Evolutionary conservation across 2,797 vertebrate genomes (phyloP).

Genomic region (Decapterus maruadsi): DNA sequence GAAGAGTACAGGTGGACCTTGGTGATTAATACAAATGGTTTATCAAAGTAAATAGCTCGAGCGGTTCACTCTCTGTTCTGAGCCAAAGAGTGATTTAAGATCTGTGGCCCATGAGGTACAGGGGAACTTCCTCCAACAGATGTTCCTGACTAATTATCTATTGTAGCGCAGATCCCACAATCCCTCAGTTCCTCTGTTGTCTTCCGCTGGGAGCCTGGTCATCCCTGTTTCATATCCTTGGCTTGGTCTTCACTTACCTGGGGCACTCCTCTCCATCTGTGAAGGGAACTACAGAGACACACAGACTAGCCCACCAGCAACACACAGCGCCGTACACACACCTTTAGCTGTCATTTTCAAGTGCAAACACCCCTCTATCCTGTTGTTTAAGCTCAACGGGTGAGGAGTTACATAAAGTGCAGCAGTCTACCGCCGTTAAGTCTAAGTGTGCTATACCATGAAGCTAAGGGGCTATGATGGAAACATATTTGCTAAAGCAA

Average conservation of each 20-base stretch:
- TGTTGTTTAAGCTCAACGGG: conserved; percentile 55
- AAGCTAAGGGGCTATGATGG: conserved; percentile 13
- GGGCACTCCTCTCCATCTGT: conserved; percentile 83
- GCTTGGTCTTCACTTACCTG: conserved; percentile 78
- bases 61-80: conserved; percentile 47
- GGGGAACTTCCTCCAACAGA: conserved; percentile 81
- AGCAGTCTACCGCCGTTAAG: conserved; percentile 62
- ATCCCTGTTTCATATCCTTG: conserved; percentile 80
- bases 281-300: conserved; percentile 68
- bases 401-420: conserved; percentile 66
- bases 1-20: conserved; percentile 59
- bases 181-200: conserved; percentile 74
- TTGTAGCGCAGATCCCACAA: conserved; percentile 81
- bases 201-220: conserved; percentile 82
- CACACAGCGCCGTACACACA: conserved; percentile 40
- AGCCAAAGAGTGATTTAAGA: conserved; percentile 79
- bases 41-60: conserved; percentile 72
- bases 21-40: conserved; percentile 73
- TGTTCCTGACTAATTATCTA: conserved; percentile 87
- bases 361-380: conserved; percentile 58
- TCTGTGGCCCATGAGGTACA: conserved; percentile 67
- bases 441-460: conserved; percentile 25
- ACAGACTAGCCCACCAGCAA: conserved; percentile 52
- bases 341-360: conserved; percentile 70
- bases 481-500: conserved; percentile 22